These are phyloP conservation scores for Lumbricus terrestris DNA, from an alignment of 2,888 invertebrate species.

Conservation along the genomic window DNA sequence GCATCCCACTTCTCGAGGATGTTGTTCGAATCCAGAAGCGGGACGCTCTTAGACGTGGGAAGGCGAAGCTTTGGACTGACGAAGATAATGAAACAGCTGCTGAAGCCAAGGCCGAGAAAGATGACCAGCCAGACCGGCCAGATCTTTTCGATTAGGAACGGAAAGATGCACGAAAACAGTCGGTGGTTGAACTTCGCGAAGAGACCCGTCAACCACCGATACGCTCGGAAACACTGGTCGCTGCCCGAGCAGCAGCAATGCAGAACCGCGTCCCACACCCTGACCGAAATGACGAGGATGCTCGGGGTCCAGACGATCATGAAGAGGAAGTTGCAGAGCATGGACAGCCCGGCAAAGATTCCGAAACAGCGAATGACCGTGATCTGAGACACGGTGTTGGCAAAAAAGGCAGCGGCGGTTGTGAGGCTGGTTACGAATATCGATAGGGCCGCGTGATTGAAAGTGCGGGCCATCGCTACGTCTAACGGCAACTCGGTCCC, in stretches of 20 bases:
- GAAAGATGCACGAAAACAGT: slow-evolving; percentile 50
- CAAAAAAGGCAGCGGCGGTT: slow-evolving; percentile 89
- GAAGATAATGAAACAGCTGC: slow-evolving; percentile 36
- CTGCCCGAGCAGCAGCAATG: slow-evolving; percentile 51
- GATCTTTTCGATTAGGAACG: slow-evolving; percentile 56
- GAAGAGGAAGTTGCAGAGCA: slow-evolving; percentile 84
- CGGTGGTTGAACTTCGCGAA: not conserved
- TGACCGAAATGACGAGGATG: slow-evolving; percentile 63
- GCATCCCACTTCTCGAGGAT: slow-evolving; percentile 86
- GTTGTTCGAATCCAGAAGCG: slow-evolving; percentile 66
- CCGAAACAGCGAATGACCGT: slow-evolving; percentile 78
- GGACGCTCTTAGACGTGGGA: slow-evolving; percentile 66
- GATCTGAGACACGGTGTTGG: slow-evolving; percentile 86
- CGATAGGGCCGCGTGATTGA: slow-evolving; percentile 82
- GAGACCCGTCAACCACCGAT: not conserved
- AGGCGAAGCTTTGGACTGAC: slow-evolving; percentile 39
- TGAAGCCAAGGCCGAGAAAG: slow-evolving; percentile 32
- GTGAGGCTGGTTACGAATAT: slow-evolving; percentile 93
- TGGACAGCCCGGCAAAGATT: slow-evolving; percentile 84
- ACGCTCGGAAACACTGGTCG: slow-evolving; percentile 62
- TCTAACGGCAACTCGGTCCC: slow-evolving; percentile 63
- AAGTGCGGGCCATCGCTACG: slow-evolving; percentile 74
- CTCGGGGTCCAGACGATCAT: slow-evolving; percentile 91
- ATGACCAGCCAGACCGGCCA: slow-evolving; percentile 59
- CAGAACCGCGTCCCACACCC: slow-evolving; percentile 62